Percentiles rank a stretch among this genome's conserved stretches.
Evolutionary conservation across 2,113 vertebrate species (phyloP).

Genomic region (Emydocephalus ijimae): DNA sequence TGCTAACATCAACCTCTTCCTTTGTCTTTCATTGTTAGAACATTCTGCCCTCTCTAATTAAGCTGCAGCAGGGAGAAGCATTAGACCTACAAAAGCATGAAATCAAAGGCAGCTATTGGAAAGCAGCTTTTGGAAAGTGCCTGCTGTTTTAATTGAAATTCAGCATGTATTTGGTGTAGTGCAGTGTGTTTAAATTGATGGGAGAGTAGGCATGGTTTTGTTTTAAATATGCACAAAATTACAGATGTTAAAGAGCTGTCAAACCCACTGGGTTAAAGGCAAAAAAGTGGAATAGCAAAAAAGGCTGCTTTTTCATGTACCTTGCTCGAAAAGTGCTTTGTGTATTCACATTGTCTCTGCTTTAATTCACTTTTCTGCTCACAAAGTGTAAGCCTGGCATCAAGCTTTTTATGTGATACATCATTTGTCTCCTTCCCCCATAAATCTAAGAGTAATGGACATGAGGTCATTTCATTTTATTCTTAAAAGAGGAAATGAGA

Average conservation of each 20-base stretch:
- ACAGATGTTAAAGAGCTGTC: neutral
- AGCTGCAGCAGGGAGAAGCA: constrained; percentile 6
- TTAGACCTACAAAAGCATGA: constrained; percentile 19
- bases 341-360: too few relatives aligned
- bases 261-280: neutral
- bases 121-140: constrained; percentile 23
- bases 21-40: constrained; percentile 5
- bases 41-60: constrained; percentile 43
- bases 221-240: constrained; percentile 14
- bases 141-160: constrained; percentile 29
- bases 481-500: neutral
- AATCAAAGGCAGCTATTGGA: constrained; percentile 37
- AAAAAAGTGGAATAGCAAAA: neutral
- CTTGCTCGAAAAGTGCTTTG: neutral
- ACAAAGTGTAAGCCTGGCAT: neutral
- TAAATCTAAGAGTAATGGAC: neutral
- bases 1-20: constrained; percentile 28
- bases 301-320: neutral
- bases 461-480: neutral
- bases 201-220: neutral
- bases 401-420: neutral
- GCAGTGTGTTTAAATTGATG: constrained; percentile 1
- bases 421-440: neutral
- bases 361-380: neutral
- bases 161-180: constrained; percentile 7